Conservation (phyloP, 2,113 vertebrate species). For the Gymnorhina tibicen region DNA sequence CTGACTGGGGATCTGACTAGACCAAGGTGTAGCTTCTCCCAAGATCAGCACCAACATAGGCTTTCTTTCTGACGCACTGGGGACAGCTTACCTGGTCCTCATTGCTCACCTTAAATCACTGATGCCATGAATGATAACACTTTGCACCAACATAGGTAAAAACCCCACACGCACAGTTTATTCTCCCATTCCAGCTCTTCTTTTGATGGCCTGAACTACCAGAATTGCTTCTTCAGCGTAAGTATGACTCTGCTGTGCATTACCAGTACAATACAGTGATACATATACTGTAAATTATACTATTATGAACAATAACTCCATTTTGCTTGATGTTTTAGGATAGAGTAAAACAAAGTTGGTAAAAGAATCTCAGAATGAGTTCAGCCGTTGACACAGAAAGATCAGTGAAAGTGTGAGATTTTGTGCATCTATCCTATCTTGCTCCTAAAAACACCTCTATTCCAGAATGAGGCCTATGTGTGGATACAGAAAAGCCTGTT, state of each 20-base stretch:
- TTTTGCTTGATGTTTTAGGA: background rate
- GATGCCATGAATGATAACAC: background rate
- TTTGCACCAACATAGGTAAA: background rate
- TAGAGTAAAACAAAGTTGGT: background rate
- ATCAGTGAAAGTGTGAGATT: background rate
- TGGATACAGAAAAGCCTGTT: too few species aligned
- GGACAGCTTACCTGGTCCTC: background rate
- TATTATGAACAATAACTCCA: background rate
- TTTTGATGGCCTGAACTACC: background rate
- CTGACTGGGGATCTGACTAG: background rate
- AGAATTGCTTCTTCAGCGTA: background rate
- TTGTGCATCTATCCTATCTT: background rate
- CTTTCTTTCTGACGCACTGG: background rate
- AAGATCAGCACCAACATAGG: accelerated
- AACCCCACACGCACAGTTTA: background rate
- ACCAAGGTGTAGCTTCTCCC: background rate
- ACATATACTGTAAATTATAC: background rate
- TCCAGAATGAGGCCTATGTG: background rate
- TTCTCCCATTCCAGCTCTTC: background rate
- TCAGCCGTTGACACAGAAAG: background rate
- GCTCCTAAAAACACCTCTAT: background rate
- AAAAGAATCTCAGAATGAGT: background rate
- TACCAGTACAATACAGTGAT: background rate
- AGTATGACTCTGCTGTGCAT: background rate
- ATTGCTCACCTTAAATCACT: background rate